Base-by-base conservation (phyloP, 2,797 vertebrate species). In the Geotria australis region DNA sequence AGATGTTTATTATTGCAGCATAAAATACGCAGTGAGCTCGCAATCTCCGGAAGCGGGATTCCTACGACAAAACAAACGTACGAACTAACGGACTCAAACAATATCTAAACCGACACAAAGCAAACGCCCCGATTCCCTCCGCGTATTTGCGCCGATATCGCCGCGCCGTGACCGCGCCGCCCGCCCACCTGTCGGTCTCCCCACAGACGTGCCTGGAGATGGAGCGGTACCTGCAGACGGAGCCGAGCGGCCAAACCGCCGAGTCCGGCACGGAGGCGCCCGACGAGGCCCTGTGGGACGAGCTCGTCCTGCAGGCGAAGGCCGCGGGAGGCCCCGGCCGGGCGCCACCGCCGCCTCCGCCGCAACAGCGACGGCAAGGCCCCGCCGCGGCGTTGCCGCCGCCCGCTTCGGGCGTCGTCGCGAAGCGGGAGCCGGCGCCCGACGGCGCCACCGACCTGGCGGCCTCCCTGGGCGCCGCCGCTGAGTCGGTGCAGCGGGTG, bases 171-270 rank as follows among this genome's bases (percentile, higher is more conserved):
- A 55, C 51, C n/a, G 24, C 9, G 51, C 51, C 15, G n/a, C 51
- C 55, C 7, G 15, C 15, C 51, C n/a, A n/a, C n/a, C n/a, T 51
- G 9, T 9, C 51, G n/a, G 15, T 10, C 8, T 10, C 62, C 61
- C 64, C 64, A 38, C 69, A 98, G 91, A 98, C 91, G 58, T 94
- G 89, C 68, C 73, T 98, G 61, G 86, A 96, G 63, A 63, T 98
- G 73, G 91, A 98, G 68, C 80, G 91, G 53, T 96, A 98, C 65
- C 79, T 98, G 63, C 91, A 98, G 74, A 98, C 91, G 0, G 91
- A 98, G 60, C 91, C 91, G 9, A 55, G 51, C 24, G 24, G 24
- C 5, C 24, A 38, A 38, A 38, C 24, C 24, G 51, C 51, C 1
- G 78, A 83, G 65, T 77, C 79, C 59, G 79, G 91, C 60, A 83